Percentiles rank a stretch among this genome's conserved stretches.
These are phyloP conservation scores for Lepidochrysops patricia DNA, from an alignment of 2,888 invertebrate species.

Conservation along the genomic window DNA sequence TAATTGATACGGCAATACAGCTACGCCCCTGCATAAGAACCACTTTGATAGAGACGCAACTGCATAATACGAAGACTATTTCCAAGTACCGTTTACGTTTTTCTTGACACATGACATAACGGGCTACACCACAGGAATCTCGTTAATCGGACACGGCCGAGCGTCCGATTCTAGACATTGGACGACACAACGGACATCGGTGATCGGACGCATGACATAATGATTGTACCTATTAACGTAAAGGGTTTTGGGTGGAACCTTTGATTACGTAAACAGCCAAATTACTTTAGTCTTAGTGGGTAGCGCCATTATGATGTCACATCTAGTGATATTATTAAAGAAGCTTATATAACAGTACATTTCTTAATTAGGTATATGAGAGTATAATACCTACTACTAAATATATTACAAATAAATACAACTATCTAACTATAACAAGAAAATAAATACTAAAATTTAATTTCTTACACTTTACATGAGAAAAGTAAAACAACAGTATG, in stretches of 20 bases:
- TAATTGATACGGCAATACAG: no score
- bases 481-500: no score
- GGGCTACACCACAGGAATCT: constrained; percentile 22
- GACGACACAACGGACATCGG: neutral
- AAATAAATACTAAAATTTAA: no score
- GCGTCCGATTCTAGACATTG: neutral
- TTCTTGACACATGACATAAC: constrained; percentile 29
- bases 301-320: neutral
- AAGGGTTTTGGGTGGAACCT: neutral
- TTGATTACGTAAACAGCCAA: neutral
- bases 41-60: neutral
- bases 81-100: constrained; percentile 9
- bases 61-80: neutral
- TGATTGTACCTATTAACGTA: neutral
- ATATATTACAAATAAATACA: no score
- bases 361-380: no score
- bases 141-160: neutral
- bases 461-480: no score
- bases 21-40: no score
- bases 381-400: no score
- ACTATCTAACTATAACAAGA: neutral
- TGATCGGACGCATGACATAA: neutral
- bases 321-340: no score
- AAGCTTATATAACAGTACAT: no score
- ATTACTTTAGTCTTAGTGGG: neutral